Base-by-base conservation (phyloP, 2,888 invertebrate genomes). In the Labia minor region DNA sequence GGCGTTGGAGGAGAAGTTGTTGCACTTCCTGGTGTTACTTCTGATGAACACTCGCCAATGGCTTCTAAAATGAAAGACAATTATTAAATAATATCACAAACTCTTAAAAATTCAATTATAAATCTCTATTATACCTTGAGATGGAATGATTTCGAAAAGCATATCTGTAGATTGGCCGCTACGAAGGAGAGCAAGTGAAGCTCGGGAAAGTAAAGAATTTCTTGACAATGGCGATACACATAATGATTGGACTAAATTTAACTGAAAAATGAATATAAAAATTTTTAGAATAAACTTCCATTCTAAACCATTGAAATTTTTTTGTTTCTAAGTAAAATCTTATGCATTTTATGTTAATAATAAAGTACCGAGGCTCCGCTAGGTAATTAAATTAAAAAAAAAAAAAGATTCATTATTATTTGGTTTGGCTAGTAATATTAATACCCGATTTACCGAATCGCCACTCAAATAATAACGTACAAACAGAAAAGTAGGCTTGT, bases 231-330 rank as follows among this genome's bases (percentile, higher is more conserved):
- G 85, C 61, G 86, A 80, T 68, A 82, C 79, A 75, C 85, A 85
- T n/a, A 87, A 73, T 61, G 84, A 82, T 72, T 83, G 82, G 62
- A 85, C 81, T 68, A 85, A 76, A 75, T 83, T 83, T 69, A 83
- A 73, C 83, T 83, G 73, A 66, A 76, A 78, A 71, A 69, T 67
- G 65, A 68, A 69, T 18, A 63, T 63, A 20, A 18, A 69, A 64
- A 65, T 64, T 49, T 63, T n/a, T n/a, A 20, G 21, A 65, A 65
- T n/a, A 26, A 6, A 33, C 14, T 37, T n/a, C 33, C n/a, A 21
- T 26, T 20, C 6, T 61, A 18, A n/a, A n/a, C n/a, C n/a, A 63
- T 11, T 21, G 16, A 19, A 62, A 11, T n/a, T 8, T 62, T 62
- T 62, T 62, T n/a, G n/a, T n/a, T n/a, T n/a, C n/a, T n/a, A n/a